These are phyloP conservation scores for Malurus alboscapulatus DNA, from an alignment of 2,113 vertebrate genomes.

Conservation along the genomic window DNA sequence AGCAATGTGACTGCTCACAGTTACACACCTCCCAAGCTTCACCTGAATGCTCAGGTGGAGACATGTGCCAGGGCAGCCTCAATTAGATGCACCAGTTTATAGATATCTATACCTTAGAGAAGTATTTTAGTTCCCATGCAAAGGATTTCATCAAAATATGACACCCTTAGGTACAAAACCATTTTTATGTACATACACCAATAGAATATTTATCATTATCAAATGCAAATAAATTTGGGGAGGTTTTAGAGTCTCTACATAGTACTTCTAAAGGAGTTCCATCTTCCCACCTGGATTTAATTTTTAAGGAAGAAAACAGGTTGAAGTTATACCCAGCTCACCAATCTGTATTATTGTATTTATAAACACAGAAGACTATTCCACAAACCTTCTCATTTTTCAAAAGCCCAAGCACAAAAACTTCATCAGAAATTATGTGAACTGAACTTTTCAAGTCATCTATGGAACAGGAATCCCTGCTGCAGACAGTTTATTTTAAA, in stretches of 20 bases:
- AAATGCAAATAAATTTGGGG: background rate
- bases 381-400: background rate
- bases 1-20: background rate
- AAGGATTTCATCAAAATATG: background rate
- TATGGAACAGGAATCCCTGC: background rate
- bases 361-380: background rate
- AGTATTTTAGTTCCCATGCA: background rate
- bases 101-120: background rate
- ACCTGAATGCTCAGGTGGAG: background rate
- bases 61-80: accelerated
- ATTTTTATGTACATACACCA: slow-evolving; percentile 8
- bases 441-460: background rate
- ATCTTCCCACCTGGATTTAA: background rate
- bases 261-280: background rate
- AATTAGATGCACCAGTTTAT: background rate
- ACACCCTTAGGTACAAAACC: background rate
- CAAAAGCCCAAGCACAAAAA: background rate
- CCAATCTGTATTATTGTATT: background rate
- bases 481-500: background rate
- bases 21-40: too few relatives aligned
- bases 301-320: background rate
- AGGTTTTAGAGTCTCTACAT: background rate
- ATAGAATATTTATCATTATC: background rate
- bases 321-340: background rate
- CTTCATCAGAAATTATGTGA: background rate